Percentiles rank a stretch among this genome's conserved stretches.
phyloP scores from a whole-genome alignment of 2,888 invertebrate genomes.

The Anthoptus insignis region DNA sequence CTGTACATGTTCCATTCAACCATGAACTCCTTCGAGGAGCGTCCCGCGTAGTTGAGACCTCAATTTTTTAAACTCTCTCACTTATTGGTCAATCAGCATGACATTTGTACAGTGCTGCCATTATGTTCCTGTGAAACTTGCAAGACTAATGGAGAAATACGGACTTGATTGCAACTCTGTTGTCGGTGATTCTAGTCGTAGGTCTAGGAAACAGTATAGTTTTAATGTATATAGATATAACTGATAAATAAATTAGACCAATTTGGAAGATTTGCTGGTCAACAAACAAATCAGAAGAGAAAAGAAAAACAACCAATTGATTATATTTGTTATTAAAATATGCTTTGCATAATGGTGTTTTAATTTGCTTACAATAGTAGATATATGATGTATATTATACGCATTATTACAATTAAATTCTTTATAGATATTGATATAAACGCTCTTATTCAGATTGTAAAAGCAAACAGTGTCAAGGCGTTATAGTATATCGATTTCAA shows the following conservation, averaged over 20 bases:
- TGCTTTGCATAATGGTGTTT: neutral
- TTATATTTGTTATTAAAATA: no score
- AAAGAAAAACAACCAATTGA: no score
- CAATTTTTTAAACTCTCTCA: slow-evolving; percentile 84
- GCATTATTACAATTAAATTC: slow-evolving; percentile 6
- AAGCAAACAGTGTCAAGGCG: slow-evolving; percentile 80
- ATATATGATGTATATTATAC: no score
- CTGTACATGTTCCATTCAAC: slow-evolving; percentile 83
- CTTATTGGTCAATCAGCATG: slow-evolving; percentile 83
- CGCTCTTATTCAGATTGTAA: slow-evolving; percentile 63
- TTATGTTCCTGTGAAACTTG: slow-evolving; percentile 61
- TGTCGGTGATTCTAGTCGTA: neutral
- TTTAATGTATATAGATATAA: no score
- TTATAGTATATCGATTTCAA: slow-evolving; percentile 73
- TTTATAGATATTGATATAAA: slow-evolving; percentile 46
- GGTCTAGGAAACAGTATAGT: no score
- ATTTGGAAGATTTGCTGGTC: no score
- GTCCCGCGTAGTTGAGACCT: slow-evolving; percentile 82
- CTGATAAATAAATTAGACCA: no score
- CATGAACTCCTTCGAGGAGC: slow-evolving; percentile 85
- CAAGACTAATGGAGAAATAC: slow-evolving; percentile 1
- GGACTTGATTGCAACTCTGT: slow-evolving; percentile 1
- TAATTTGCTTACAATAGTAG: neutral
- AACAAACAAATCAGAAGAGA: no score
- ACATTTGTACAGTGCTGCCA: slow-evolving; percentile 71